Evolutionary conservation across 2,113 vertebrate species (phyloP), one percentile per base, ranked within the genome.

Genomic region (Chloroceryle aenea): DNA sequence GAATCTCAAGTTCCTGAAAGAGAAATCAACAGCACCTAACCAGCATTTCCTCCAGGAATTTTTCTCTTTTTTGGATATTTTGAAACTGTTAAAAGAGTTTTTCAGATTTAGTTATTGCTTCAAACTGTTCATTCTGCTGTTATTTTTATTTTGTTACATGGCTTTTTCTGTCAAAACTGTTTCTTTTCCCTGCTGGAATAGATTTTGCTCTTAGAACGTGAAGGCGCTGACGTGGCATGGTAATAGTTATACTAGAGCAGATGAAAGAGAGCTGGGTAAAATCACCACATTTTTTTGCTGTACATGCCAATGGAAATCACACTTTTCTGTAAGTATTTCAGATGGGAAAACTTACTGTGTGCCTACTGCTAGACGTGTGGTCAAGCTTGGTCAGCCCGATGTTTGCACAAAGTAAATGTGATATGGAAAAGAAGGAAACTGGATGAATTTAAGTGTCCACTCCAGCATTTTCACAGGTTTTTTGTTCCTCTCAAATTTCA

Each of bases 201-300:
- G 48, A 36, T 85, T 89, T 77, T 72, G 14, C 16, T 90, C 16
- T 82, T 67, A 85, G 34, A 83, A 71, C 20, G 34, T 59, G 38
- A 71, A 55, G 48, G 34, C 3, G 20, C 71, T 96, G 89, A 73
- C 2, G 9, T 87, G 42, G 45, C 81, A 20, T 80, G 53, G 22
- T 72, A 79, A 14, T 48, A 82, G 34, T 48, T 85, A 55, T 11
- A 43, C 18, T 76, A 58, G 17, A 85, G 59, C 20, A 90, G 74
- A 85, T 79, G 85, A 91, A 89, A 91, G 58, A 77, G 90, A 71
- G 47, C 63, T 74, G 50, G n/a, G 72, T 87, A 63, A 89, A 87
- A 73, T 72, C 75, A 90, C 52, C 47, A 45, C 48, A 13, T 25
- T 6, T 8, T 77, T 58, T 56, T 69, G 8, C 6, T 71, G 12